Percentiles rank a stretch among this genome's conserved stretches.
Conservation (phyloP, 1,140 invertebrate genomes). For the Drosophila dunni region DNA sequence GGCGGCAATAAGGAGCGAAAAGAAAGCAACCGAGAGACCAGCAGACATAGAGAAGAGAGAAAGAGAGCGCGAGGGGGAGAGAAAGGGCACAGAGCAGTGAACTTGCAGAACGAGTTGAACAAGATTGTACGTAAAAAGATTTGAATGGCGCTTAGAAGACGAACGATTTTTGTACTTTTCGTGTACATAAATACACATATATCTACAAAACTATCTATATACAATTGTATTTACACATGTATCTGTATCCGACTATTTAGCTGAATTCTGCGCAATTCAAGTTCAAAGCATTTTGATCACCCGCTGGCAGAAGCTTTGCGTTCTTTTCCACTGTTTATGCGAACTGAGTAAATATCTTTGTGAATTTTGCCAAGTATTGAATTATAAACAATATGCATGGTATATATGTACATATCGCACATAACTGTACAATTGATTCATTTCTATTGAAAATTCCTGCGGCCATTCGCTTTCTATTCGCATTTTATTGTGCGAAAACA, state of each 20-base stretch:
- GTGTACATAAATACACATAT: background rate
- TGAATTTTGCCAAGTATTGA: background rate
- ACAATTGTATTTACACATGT: background rate
- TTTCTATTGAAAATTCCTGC: slow-evolving; percentile 23
- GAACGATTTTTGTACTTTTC: background rate
- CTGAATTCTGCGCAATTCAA: slow-evolving; percentile 38
- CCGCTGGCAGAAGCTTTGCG: slow-evolving; percentile 26
- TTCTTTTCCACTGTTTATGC: slow-evolving; percentile 22
- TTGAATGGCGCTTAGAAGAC: slow-evolving; percentile 37
- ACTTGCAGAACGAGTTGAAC: slow-evolving; percentile 46
- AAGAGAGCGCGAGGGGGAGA: background rate
- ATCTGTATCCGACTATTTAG: background rate
- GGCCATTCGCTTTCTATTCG: slow-evolving; percentile 2
- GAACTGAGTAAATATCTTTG: slow-evolving; percentile 16
- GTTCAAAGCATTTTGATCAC: slow-evolving; percentile 29
- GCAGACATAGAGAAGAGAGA: background rate
- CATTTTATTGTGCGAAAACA: slow-evolving; percentile 1
- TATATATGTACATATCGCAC: too few species aligned
- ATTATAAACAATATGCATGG: background rate
- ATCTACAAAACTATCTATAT: background rate
- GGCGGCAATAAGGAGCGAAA: background rate
- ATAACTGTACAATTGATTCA: slow-evolving; percentile 11
- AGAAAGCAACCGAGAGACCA: background rate
- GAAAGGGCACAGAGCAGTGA: slow-evolving; percentile 13
- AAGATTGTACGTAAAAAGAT: slow-evolving; percentile 30